Percentiles rank a stretch among this genome's conserved stretches.
Evolutionary conservation across 2,113 vertebrate genomes (phyloP).

Genomic region (Ceyx melanurus): DNA sequence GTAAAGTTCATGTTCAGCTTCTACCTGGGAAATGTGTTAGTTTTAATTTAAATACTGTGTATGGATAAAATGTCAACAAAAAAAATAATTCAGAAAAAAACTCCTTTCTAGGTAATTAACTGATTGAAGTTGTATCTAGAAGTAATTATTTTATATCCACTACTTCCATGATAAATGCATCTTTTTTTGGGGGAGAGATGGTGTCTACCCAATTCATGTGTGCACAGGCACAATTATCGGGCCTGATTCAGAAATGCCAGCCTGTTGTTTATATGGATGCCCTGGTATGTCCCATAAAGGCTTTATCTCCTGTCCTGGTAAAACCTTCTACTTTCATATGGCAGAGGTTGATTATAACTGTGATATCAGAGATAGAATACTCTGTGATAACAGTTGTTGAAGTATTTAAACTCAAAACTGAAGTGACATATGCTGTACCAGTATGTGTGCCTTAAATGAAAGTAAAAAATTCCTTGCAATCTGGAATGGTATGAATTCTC

Average conservation of each 20-base stretch:
- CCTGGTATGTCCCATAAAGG: not conserved
- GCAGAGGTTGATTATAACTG: not conserved
- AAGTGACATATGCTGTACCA: not conserved
- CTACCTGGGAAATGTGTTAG: not conserved
- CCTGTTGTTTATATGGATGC: not conserved
- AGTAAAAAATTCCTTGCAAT: not conserved
- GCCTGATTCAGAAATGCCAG: not conserved
- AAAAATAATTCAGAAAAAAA: not conserved
- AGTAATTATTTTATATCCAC: not conserved
- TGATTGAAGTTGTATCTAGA: not conserved
- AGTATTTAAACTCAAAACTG: not conserved
- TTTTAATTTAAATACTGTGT: not conserved
- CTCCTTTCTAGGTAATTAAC: not conserved
- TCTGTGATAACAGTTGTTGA: not conserved
- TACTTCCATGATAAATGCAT: not conserved
- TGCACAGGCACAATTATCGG: not conserved
- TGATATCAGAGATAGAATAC: too few relatives aligned
- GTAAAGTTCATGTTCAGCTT: not conserved
- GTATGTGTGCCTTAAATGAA: not conserved
- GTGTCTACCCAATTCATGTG: not conserved
- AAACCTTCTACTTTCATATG: not conserved
- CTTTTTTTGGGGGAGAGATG: not conserved
- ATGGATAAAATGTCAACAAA: not conserved
- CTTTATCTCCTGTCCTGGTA: not conserved
- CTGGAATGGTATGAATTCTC: not conserved